phyloP scores from a whole-genome alignment of 2,888 invertebrate species.

The Caenorhabditis angaria region DNA sequence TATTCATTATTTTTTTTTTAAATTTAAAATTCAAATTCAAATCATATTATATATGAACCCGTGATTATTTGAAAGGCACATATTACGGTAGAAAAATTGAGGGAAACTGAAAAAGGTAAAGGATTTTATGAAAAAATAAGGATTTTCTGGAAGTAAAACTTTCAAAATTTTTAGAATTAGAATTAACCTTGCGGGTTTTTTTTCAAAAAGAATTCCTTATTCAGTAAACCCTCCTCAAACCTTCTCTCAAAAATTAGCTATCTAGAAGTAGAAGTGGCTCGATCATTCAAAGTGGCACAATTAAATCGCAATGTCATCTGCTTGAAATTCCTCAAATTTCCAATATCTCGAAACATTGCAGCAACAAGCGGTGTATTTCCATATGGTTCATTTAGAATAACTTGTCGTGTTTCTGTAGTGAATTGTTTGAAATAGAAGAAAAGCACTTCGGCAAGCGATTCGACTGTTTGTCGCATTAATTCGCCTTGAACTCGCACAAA shows the following conservation, averaged over 20 bases:
- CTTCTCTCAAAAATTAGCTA: too few species aligned
- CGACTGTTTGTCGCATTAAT: slow-evolving; percentile 49
- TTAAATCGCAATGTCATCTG: slow-evolving; percentile 54
- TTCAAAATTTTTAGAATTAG: background rate
- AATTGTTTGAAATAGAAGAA: slow-evolving; percentile 52
- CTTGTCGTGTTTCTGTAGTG: slow-evolving; percentile 47
- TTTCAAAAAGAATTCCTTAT: background rate
- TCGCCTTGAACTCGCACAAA: slow-evolving; percentile 50
- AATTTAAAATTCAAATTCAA: too few species aligned
- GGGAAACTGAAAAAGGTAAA: too few species aligned
- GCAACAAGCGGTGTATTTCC: slow-evolving; percentile 47
- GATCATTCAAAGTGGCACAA: slow-evolving; percentile 32
- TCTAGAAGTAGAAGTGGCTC: background rate
- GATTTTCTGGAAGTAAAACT: too few species aligned
- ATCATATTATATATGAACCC: background rate
- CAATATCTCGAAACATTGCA: slow-evolving; percentile 53
- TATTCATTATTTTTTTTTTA: background rate
- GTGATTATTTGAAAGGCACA: background rate
- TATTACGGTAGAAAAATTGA: too few species aligned
- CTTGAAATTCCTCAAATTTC: slow-evolving; percentile 53
- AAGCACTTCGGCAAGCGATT: slow-evolving; percentile 51
- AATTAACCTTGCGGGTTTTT: background rate
- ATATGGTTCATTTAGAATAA: slow-evolving; percentile 32
- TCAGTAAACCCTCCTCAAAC: too few species aligned
- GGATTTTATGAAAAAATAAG: too few species aligned